phyloP scores from a whole-genome alignment of 2,113 vertebrate genomes.

The Ivindomyrus marchei region DNA sequence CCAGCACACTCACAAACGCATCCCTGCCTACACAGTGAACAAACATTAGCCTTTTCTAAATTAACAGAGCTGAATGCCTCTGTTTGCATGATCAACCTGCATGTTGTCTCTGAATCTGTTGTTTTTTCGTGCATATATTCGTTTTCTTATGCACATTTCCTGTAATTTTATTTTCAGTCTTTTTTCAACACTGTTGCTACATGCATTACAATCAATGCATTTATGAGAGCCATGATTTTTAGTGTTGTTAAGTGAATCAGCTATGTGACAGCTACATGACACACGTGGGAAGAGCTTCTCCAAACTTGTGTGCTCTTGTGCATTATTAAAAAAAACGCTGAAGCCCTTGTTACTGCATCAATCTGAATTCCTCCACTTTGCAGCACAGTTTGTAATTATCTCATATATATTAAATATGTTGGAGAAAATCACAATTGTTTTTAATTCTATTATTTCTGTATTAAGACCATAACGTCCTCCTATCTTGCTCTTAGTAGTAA shows the following conservation, averaged over 20 bases:
- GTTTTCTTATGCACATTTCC: too few relatives aligned
- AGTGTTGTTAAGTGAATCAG: not conserved
- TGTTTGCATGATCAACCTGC: not conserved
- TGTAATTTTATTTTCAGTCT: not conserved
- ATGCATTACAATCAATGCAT: not conserved
- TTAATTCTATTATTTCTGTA: not conserved
- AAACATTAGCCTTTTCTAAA: conserved; percentile 9
- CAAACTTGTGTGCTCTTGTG: not conserved
- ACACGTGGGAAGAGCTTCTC: not conserved
- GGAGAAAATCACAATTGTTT: not conserved
- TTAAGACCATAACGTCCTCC: not conserved
- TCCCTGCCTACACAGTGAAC: conserved; percentile 13
- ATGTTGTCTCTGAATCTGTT: not conserved
- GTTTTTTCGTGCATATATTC: not conserved
- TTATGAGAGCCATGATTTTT: not conserved
- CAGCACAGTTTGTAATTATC: not conserved
- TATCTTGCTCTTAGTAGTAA: not conserved
- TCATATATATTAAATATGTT: not conserved
- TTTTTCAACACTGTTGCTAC: not conserved
- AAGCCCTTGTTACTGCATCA: not conserved
- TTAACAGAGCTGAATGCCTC: not conserved
- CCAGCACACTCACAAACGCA: not conserved
- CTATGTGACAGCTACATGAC: not conserved
- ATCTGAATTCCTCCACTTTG: not conserved
- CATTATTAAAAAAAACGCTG: not conserved